Evolutionary conservation across 1,140 invertebrate species (phyloP).

Genomic region (Heterodera schachtii): DNA sequence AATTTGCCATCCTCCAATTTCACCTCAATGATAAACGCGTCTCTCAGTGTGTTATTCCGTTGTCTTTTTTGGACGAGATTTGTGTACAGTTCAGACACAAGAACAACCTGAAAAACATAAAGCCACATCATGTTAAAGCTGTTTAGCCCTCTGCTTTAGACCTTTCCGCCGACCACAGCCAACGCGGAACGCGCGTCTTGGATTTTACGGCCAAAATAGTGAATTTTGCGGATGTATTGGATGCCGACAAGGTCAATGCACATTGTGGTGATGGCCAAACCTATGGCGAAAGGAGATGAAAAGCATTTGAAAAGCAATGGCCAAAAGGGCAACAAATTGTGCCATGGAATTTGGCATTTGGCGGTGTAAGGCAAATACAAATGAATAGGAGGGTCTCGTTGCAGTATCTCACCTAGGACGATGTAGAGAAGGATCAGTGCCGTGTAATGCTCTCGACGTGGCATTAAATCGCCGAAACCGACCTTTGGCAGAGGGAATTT

Average conservation of each 20-base stretch:
- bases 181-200: conserved; percentile 65
- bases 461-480: conserved; percentile 65
- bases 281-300: conserved; percentile 25
- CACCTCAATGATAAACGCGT: conserved; percentile 66
- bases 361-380: no score
- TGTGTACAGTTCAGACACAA: conserved; percentile 64
- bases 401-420: conserved; percentile 46
- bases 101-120: conserved; percentile 53
- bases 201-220: conserved; percentile 65
- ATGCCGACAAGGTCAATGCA: conserved; percentile 62
- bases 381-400: no score
- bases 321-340: neutral
- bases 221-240: conserved; percentile 63
- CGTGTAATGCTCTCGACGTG: conserved; percentile 63
- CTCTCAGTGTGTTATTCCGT: conserved; percentile 49
- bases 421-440: conserved; percentile 65
- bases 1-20: neutral
- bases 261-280: conserved; percentile 65
- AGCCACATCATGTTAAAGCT: no score
- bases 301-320: neutral
- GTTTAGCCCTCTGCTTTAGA: conserved; percentile 2
- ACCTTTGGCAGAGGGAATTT: conserved; percentile 43
- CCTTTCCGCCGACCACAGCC: conserved; percentile 64
- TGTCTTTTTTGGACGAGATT: conserved; percentile 65
- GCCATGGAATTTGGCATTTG: no score